Percentiles rank a stretch among this genome's conserved stretches.
These are phyloP conservation scores for Gandaritis pyraliata DNA, from an alignment of 2,888 invertebrate genomes.

Conservation along the genomic window DNA sequence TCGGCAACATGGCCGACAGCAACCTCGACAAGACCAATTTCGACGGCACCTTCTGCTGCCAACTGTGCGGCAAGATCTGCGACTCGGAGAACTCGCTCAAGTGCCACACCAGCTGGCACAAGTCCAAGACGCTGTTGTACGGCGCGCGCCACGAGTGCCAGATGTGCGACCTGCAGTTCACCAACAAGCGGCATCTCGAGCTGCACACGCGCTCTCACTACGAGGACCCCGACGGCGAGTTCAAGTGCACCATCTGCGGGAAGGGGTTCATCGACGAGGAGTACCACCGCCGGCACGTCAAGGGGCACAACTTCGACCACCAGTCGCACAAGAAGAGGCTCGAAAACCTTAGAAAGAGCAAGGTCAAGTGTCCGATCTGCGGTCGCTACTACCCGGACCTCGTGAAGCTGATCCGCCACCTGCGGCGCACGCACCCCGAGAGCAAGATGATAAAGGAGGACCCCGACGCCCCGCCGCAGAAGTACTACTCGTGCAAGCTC, in stretches of 20 bases:
- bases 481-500: slow-evolving; percentile 71
- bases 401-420: slow-evolving; percentile 74
- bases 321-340: slow-evolving; percentile 71
- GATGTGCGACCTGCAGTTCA: slow-evolving; percentile 76
- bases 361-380: slow-evolving; percentile 79
- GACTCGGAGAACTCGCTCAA: slow-evolving; percentile 74
- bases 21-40: slow-evolving; percentile 49
- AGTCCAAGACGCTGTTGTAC: slow-evolving; percentile 70
- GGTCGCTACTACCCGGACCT: slow-evolving; percentile 70
- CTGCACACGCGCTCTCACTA: slow-evolving; percentile 77
- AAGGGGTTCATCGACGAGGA: slow-evolving; percentile 82
- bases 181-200: slow-evolving; percentile 74
- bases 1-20: slow-evolving; percentile 55
- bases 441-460: slow-evolving; percentile 81
- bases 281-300: slow-evolving; percentile 76
- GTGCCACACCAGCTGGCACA: slow-evolving; percentile 76
- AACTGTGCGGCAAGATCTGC: slow-evolving; percentile 76
- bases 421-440: slow-evolving; percentile 75
- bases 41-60: slow-evolving; percentile 71
- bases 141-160: slow-evolving; percentile 76
- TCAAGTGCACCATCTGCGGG: slow-evolving; percentile 78
- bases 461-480: slow-evolving; percentile 74
- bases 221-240: slow-evolving; percentile 81
- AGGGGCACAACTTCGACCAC: slow-evolving; percentile 81
- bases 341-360: slow-evolving; percentile 70